Evolutionary conservation across 2,113 vertebrate species (phyloP), one percentile per base, ranked within the genome.

Genomic region (Caloenas nicobarica): DNA sequence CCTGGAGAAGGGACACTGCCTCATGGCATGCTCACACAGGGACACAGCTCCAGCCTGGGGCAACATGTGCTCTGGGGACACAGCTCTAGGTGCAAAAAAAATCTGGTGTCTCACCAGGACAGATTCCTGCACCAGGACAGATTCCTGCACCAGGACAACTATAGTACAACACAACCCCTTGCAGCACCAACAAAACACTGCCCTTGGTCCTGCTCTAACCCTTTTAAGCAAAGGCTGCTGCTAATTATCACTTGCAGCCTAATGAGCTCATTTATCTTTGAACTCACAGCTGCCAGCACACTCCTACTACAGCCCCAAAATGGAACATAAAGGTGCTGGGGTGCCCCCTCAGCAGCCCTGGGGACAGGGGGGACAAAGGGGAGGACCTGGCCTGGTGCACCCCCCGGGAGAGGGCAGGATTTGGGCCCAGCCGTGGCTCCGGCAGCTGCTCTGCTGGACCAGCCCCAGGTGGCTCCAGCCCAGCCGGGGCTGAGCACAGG

Each of bases 11-110:
- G 14, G 34, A 31, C 5, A 28, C 26, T 53, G 18, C 44, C 24
- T 15, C 44, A 17, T 31, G 21, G 31, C 12, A 42, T 9, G 50
- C 31, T 16, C 65, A 26, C 7, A 3, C 28, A 10, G 48, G 11
- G 14, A 3, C 44, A 19, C 0, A 0, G 31, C 26, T 17, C n/a
- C 53, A 68, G 10, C 66, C 11, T 8, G 10, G 15, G 8, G 34
- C 11, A 10, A 6, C 31, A 7, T n/a, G 40, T 9, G 3, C 12
- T 44, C 16, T 9, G 11, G 21, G 19, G 34, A 16, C 34, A 33
- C 44, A 56, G 24, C 15, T 10, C 42, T 44, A 44, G 42, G 7
- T 5, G 11, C 38, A 77, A 51, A 48, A 50, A 33, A 33, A 15
- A 8, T 4, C 26, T 3, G 16, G 36, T 38, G 36, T 2, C 50